These are phyloP conservation scores for Mus spretus DNA, from an alignment of 2,797 vertebrate species.

Conservation along the genomic window DNA sequence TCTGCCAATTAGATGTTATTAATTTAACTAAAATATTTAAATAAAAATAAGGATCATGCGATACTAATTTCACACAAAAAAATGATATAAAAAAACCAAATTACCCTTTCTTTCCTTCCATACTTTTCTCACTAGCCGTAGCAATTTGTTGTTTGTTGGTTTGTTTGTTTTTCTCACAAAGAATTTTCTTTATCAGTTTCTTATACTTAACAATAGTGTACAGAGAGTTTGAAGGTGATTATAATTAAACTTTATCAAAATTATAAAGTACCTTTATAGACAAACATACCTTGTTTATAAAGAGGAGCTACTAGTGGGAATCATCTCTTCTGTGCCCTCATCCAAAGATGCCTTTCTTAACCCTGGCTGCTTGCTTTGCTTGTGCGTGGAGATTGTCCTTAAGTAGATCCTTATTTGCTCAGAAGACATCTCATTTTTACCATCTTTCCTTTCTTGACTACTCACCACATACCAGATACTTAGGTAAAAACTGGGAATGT, in stretches of 20 bases:
- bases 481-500: background rate
- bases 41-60: background rate
- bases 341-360: background rate
- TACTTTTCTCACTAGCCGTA: background rate
- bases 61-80: background rate
- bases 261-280: constrained; percentile 15
- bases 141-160: background rate
- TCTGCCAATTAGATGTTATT: background rate
- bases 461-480: background rate
- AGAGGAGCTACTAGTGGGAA: background rate
- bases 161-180: background rate
- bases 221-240: background rate
- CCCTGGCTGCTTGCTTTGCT: background rate
- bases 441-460: background rate
- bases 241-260: background rate
- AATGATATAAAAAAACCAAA: background rate
- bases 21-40: background rate
- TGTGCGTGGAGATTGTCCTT: background rate
- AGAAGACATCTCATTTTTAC: background rate
- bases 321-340: background rate
- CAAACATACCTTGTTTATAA: background rate
- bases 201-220: background rate
- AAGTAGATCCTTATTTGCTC: constrained; percentile 3
- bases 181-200: background rate
- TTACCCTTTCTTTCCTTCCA: background rate